Evolutionary conservation across 2,888 invertebrate genomes (phyloP).

Genomic region (Pyrochroa serraticornis): DNA sequence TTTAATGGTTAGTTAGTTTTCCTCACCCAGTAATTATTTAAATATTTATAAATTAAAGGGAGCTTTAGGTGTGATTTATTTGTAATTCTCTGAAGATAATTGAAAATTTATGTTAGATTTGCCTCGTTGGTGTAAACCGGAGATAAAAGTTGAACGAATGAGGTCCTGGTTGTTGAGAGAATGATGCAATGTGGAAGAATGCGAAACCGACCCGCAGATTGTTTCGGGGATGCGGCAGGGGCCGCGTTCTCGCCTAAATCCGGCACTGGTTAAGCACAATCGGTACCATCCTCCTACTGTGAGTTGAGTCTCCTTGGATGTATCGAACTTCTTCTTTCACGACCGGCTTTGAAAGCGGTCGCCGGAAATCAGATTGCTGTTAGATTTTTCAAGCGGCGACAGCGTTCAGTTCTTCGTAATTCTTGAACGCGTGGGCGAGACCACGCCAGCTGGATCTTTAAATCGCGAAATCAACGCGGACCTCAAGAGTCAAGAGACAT

Average conservation of each 20-base stretch:
- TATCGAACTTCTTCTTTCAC: constrained; percentile 29
- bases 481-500: not conserved
- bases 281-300: constrained; percentile 19
- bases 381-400: constrained; percentile 41
- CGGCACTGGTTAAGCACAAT: constrained; percentile 25
- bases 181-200: constrained; percentile 22
- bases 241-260: constrained; percentile 20
- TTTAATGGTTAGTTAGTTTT: too few species aligned
- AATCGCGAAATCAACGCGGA: not conserved
- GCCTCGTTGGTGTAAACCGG: too few species aligned
- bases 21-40: too few species aligned
- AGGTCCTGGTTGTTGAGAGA: not conserved
- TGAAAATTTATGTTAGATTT: too few species aligned
- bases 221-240: not conserved
- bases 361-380: constrained; percentile 42
- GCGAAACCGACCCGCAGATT: constrained; percentile 24
- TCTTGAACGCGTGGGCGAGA: constrained; percentile 32
- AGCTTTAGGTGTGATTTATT: too few species aligned
- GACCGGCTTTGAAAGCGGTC: constrained; percentile 36
- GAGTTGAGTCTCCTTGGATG: constrained; percentile 8
- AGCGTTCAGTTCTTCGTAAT: constrained; percentile 20
- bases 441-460: not conserved
- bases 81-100: too few species aligned
- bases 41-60: too few species aligned
- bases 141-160: too few species aligned